Evolutionary conservation across 2,888 invertebrate species (phyloP).

Genomic region (Tuta absoluta): DNA sequence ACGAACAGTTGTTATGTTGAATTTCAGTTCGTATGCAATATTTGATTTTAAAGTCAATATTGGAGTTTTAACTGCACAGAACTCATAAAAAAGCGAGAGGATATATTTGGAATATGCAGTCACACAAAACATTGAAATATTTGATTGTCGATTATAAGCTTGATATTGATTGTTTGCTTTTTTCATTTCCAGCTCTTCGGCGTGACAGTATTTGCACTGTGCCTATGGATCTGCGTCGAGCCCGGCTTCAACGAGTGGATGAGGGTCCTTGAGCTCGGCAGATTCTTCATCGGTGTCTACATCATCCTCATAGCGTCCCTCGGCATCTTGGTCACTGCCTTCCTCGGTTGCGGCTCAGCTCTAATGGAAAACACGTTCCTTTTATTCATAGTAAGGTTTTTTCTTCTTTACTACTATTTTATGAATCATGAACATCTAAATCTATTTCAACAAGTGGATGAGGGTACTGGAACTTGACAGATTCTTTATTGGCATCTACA

Average conservation of each 20-base stretch:
- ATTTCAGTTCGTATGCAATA: neutral
- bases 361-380: slow-evolving; percentile 87
- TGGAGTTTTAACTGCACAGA: neutral
- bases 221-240: slow-evolving; percentile 91
- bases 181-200: slow-evolving; percentile 84
- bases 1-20: neutral
- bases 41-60: neutral
- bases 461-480: slow-evolving; percentile 86
- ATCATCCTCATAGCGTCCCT: slow-evolving; percentile 87
- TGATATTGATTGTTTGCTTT: neutral
- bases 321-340: slow-evolving; percentile 87
- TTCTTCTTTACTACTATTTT: neutral
- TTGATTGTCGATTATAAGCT: no score
- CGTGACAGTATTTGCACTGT: slow-evolving; percentile 88
- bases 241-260: slow-evolving; percentile 92
- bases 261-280: slow-evolving; percentile 85
- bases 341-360: slow-evolving; percentile 91
- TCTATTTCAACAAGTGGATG: slow-evolving; percentile 88
- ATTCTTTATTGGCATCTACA: slow-evolving; percentile 92
- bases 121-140: no score
- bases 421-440: neutral
- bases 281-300: slow-evolving; percentile 92
- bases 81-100: neutral
- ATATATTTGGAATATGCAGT: neutral
- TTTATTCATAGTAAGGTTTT: slow-evolving; percentile 84